Percentiles rank a stretch among this genome's conserved stretches.
phyloP scores from a whole-genome alignment of 2,888 invertebrate genomes.

The Pristionchus arcanus region DNA sequence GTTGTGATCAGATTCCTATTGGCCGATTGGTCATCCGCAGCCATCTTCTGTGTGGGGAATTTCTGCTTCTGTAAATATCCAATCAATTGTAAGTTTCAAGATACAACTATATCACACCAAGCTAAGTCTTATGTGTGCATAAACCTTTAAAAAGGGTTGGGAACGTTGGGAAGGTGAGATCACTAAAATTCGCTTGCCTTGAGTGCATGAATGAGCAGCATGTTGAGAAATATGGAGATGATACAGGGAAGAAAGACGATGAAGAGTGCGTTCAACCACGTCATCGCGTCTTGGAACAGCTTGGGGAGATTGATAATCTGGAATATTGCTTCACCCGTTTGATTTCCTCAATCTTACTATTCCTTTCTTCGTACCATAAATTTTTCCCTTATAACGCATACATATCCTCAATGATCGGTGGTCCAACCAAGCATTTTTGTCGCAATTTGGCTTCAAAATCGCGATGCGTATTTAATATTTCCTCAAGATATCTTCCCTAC shows the following conservation, averaged over 20 bases:
- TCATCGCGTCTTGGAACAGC: conserved; percentile 13
- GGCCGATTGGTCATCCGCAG: neutral
- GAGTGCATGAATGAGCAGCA: conserved; percentile 65
- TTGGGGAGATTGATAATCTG: neutral
- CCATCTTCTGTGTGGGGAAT: conserved; percentile 40
- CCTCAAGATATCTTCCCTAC: too few relatives aligned
- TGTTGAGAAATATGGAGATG: conserved; percentile 64
- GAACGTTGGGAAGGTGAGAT: too few relatives aligned
- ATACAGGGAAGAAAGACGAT: conserved; percentile 65
- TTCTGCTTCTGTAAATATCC: conserved; percentile 35
- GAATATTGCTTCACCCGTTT: neutral
- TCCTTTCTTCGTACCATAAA: too few relatives aligned
- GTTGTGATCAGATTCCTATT: conserved; percentile 19
- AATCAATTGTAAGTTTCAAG: neutral
- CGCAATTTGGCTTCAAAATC: too few relatives aligned
- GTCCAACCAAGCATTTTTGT: too few relatives aligned
- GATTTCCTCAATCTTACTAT: too few relatives aligned
- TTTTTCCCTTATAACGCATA: too few relatives aligned
- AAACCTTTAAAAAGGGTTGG: too few relatives aligned
- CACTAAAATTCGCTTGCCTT: neutral
- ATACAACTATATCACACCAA: too few relatives aligned
- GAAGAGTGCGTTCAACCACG: conserved; percentile 59
- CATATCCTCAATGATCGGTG: too few relatives aligned
- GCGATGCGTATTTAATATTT: too few relatives aligned
- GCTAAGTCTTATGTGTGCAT: too few relatives aligned